Evolutionary conservation across 2,888 invertebrate genomes (phyloP).

Genomic region (Drosophila tripunctata): DNA sequence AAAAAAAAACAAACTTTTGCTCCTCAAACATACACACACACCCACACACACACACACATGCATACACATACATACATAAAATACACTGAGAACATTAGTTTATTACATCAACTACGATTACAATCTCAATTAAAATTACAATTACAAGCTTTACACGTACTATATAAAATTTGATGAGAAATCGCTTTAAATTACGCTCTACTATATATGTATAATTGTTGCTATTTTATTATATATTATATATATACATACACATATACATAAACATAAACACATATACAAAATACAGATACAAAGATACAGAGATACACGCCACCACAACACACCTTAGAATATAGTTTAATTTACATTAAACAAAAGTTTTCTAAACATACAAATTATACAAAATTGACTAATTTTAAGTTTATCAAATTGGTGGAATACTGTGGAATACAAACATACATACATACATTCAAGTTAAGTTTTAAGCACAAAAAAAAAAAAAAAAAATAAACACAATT

Average conservation of each 20-base stretch:
- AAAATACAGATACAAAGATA: constrained; percentile 10
- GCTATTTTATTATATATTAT: constrained; percentile 32
- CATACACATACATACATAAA: neutral
- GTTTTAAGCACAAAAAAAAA: constrained; percentile 29
- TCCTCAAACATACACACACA: neutral
- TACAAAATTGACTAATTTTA: constrained; percentile 65
- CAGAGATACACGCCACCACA: constrained; percentile 10
- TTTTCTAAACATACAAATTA: constrained; percentile 3
- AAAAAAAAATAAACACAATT: neutral
- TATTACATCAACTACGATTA: constrained; percentile 13
- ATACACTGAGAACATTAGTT: constrained; percentile 8
- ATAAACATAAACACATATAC: constrained; percentile 24
- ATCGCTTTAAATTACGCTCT: constrained; percentile 59
- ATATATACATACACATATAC: constrained; percentile 27
- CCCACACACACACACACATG: too few relatives aligned
- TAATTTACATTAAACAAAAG: too few relatives aligned
- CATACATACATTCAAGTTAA: constrained; percentile 38
- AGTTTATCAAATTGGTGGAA: constrained; percentile 58
- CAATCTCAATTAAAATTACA: constrained; percentile 18
- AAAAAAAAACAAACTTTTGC: neutral
- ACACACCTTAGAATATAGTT: constrained; percentile 42
- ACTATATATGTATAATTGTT: constrained; percentile 44
- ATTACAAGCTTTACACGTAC: constrained; percentile 47
- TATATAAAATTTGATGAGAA: constrained; percentile 51
- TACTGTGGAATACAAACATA: constrained; percentile 8